Evolutionary conservation across 1,140 invertebrate species (phyloP).

Genomic region (Drosophila sp.): DNA sequence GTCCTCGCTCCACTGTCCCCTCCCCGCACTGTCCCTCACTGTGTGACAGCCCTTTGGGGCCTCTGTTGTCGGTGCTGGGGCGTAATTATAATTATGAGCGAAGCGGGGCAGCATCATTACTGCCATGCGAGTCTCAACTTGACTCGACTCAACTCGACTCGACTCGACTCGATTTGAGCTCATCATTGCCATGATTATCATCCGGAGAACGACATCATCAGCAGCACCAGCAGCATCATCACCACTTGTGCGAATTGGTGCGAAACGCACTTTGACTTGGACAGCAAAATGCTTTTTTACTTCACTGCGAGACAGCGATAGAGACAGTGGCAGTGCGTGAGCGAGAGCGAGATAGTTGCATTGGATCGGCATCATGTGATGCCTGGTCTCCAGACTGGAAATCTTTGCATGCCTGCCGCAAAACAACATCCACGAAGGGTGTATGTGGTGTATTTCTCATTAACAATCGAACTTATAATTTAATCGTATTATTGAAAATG

Average conservation of each 20-base stretch:
- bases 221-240: slow-evolving; percentile 25
- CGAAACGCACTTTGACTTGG: slow-evolving; percentile 80
- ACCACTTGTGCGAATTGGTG: slow-evolving; percentile 65
- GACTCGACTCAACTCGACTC: slow-evolving; percentile 43
- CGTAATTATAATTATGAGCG: slow-evolving; percentile 82
- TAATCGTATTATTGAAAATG: not conserved
- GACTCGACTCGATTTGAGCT: slow-evolving; percentile 54
- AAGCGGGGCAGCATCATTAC: slow-evolving; percentile 70
- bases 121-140: slow-evolving; percentile 54
- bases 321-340: not conserved
- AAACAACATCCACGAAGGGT: slow-evolving; percentile 6
- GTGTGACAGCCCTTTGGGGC: slow-evolving; percentile 39
- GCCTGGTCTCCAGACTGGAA: slow-evolving; percentile 18
- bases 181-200: slow-evolving; percentile 81
- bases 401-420: slow-evolving; percentile 37
- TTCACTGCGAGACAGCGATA: slow-evolving; percentile 6
- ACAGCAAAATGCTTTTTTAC: slow-evolving; percentile 60
- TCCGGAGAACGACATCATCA: slow-evolving; percentile 75
- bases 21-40: not conserved
- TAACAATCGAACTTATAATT: not conserved
- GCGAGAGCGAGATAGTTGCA: slow-evolving; percentile 1
- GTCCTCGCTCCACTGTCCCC: not conserved
- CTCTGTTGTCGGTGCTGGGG: slow-evolving; percentile 36
- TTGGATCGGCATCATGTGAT: slow-evolving; percentile 11
- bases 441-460: not conserved